Conservation (phyloP, 2,888 invertebrate species). For the Pediacus dermestoides region DNA sequence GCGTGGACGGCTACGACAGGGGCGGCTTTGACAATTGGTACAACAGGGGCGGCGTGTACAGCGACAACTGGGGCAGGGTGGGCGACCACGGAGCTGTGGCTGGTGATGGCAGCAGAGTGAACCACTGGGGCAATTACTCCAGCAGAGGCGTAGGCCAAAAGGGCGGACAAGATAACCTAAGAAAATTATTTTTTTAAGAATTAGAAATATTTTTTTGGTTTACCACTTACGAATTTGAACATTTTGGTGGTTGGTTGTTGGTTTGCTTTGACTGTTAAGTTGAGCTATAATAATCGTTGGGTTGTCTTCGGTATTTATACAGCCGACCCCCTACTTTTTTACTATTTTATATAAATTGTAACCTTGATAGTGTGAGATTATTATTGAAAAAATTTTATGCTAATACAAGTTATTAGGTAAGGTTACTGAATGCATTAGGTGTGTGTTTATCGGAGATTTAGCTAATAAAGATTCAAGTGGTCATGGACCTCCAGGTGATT, state of each 20-base stretch:
- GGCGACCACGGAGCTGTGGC: slow-evolving; percentile 20
- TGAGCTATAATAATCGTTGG: slow-evolving; percentile 7
- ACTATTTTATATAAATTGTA: no score
- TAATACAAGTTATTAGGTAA: no score
- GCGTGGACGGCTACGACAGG: slow-evolving; percentile 32
- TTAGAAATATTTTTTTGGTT: slow-evolving; percentile 1
- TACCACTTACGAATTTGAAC: slow-evolving; percentile 30
- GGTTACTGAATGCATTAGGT: no score
- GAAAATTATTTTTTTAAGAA: slow-evolving; percentile 5
- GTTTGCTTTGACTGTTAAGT: slow-evolving; percentile 5
- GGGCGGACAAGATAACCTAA: slow-evolving; percentile 54
- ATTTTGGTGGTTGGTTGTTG: slow-evolving; percentile 20
- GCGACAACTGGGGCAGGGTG: slow-evolving; percentile 34
- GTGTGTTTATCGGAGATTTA: no score
- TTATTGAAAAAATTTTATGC: no score
- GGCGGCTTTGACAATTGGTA: slow-evolving; percentile 36
- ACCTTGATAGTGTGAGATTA: no score
- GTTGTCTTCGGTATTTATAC: no score
- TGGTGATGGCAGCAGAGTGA: slow-evolving; percentile 12
- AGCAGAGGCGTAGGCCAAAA: slow-evolving; percentile 51
- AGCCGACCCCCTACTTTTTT: no score
- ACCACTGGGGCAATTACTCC: slow-evolving; percentile 11
- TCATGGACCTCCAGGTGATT: no score
- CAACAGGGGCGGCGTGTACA: slow-evolving; percentile 36
- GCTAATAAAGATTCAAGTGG: no score